Percentiles rank a stretch among this genome's conserved stretches.
Conservation (phyloP, 1,140 invertebrate genomes). For the Charaxes varanes region DNA sequence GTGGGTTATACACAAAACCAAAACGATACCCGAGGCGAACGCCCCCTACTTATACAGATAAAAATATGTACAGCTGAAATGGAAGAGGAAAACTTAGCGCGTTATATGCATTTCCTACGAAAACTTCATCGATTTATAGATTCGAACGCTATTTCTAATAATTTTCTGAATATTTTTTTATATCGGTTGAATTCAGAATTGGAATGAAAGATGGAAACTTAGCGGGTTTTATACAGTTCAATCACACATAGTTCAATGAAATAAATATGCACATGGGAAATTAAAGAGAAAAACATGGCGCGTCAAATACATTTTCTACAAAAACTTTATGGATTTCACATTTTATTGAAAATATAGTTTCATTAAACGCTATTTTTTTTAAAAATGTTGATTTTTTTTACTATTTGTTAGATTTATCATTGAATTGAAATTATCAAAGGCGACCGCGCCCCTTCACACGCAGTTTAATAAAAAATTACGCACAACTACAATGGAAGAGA, state of each 20-base stretch:
- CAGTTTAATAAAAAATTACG: conserved; percentile 34
- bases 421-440: too few species aligned
- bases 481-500: conserved; percentile 22
- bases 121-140: too few species aligned
- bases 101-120: conserved; percentile 1
- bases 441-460: conserved; percentile 34
- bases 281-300: conserved; percentile 8
- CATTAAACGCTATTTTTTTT: too few species aligned
- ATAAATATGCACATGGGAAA: conserved; percentile 35
- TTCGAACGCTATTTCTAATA: too few species aligned
- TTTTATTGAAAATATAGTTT: conserved; percentile 23
- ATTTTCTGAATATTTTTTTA: too few species aligned
- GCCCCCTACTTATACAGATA: conserved; percentile 32
- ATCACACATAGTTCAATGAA: conserved; percentile 48
- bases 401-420: too few species aligned
- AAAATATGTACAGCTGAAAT: conserved; percentile 34
- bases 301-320: neutral
- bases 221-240: too few species aligned
- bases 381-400: too few species aligned
- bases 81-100: conserved; percentile 8
- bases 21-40: conserved; percentile 62
- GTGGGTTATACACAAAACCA: too few species aligned
- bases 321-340: too few species aligned
- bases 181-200: too few species aligned
- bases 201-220: too few species aligned